These are phyloP conservation scores for Cremastinae sp. DNA, from an alignment of 2,888 invertebrate genomes.

Conservation along the genomic window DNA sequence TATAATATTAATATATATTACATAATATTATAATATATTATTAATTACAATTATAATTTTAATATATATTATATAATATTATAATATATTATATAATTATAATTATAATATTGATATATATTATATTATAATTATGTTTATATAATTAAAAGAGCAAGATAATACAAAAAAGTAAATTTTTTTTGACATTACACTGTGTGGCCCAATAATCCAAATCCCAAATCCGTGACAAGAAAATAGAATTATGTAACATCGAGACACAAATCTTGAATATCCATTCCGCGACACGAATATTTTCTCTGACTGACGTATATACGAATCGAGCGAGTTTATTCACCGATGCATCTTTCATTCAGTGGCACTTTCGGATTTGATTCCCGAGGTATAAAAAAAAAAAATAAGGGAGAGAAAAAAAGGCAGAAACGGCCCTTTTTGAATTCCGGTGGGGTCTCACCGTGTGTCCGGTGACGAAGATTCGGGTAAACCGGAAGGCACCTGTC, in stretches of 20 bases:
- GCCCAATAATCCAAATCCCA: too few relatives aligned
- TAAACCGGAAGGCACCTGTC: constrained; percentile 73
- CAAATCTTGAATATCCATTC: neutral
- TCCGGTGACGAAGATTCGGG: constrained; percentile 52
- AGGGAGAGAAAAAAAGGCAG: neutral
- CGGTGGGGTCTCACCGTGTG: constrained; percentile 26
- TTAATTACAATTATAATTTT: too few relatives aligned
- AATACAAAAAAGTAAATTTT: too few relatives aligned
- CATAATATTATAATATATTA: too few relatives aligned
- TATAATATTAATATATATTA: too few relatives aligned
- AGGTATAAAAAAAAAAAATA: neutral
- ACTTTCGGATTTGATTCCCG: constrained; percentile 1
- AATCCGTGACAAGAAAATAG: too few relatives aligned
- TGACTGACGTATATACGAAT: neutral
- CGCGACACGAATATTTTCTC: neutral
- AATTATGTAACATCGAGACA: neutral
- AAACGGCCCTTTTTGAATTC: constrained; percentile 15
- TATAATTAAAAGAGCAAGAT: too few relatives aligned
- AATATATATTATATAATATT: too few relatives aligned
- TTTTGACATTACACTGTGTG: too few relatives aligned
- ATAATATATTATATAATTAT: too few relatives aligned
- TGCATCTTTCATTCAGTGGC: neutral
- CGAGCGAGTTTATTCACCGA: neutral
- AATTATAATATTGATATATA: neutral
- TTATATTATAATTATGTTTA: too few relatives aligned